Conservation (phyloP, 2,888 invertebrate genomes). For the Lypha dubia region DNA sequence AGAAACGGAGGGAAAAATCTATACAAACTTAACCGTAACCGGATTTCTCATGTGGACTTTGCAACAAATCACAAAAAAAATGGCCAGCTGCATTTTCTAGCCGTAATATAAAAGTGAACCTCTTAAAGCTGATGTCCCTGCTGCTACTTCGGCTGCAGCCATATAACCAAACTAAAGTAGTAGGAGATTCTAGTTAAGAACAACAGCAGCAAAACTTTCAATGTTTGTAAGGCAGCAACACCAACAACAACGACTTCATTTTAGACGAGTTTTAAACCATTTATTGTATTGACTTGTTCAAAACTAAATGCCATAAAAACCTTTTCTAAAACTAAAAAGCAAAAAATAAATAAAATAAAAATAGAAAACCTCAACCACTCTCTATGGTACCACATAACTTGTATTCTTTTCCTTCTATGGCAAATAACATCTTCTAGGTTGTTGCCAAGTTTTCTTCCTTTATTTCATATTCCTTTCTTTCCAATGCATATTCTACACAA, state of each 20-base stretch:
- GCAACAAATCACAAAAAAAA: constrained; percentile 20
- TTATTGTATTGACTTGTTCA: constrained; percentile 64
- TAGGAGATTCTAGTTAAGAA: constrained; percentile 47
- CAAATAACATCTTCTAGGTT: constrained; percentile 47
- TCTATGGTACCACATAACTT: constrained; percentile 32
- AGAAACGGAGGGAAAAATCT: constrained; percentile 47
- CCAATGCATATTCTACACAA: constrained; percentile 4
- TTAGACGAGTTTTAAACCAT: constrained; percentile 67
- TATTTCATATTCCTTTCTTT: background rate
- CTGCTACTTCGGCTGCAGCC: background rate
- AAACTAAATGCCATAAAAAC: constrained; percentile 61
- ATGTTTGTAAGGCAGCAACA: constrained; percentile 9
- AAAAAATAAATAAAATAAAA: background rate
- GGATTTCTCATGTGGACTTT: constrained; percentile 61
- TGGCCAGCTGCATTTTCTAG: constrained; percentile 32
- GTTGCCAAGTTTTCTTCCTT: constrained; percentile 51
- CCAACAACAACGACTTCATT: constrained; percentile 16
- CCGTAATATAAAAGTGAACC: constrained; percentile 23
- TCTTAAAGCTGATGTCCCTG: constrained; percentile 36
- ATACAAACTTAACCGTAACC: constrained; percentile 58
- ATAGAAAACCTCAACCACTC: constrained; percentile 32
- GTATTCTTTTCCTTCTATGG: constrained; percentile 28
- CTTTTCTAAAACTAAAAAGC: constrained; percentile 15
- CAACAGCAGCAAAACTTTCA: constrained; percentile 4
- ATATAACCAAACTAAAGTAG: constrained; percentile 14